These are phyloP conservation scores for Caerostris darwini DNA, from an alignment of 1,140 invertebrate genomes.

Conservation along the genomic window DNA sequence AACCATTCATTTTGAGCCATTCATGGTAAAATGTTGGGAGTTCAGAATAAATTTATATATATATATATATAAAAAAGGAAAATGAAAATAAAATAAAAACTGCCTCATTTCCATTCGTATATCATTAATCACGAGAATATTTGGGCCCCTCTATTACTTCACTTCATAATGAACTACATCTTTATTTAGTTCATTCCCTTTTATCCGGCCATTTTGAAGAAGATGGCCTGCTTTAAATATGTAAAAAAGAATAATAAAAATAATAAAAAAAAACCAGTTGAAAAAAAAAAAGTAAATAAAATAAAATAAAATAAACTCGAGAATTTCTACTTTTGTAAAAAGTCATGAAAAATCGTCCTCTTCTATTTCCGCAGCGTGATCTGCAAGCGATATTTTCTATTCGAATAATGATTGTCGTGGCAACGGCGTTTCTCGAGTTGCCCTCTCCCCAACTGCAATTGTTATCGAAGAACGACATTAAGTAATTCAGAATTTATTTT, in stretches of 20 bases:
- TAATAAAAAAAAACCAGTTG: neutral
- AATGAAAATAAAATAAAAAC: neutral
- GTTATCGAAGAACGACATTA: conserved; percentile 77
- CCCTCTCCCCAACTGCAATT: conserved; percentile 74
- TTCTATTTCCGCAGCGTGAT: conserved; percentile 72
- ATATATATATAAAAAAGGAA: neutral
- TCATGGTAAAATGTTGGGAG: conserved; percentile 45
- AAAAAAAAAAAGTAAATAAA: neutral
- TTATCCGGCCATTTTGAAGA: conserved; percentile 37
- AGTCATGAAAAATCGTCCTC: conserved; percentile 72
- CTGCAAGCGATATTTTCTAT: conserved; percentile 72
- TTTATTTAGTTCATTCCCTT: conserved; percentile 50
- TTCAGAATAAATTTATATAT: conserved; percentile 7
- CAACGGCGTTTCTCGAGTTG: conserved; percentile 70
- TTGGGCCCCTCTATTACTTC: conserved; percentile 57
- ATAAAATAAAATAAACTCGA: conserved; percentile 59
- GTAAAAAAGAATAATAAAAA: conserved; percentile 15
- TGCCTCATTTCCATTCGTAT: conserved; percentile 67
- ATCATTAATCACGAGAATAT: conserved; percentile 71
- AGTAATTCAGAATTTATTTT: conserved; percentile 76
- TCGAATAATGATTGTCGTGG: conserved; percentile 72
- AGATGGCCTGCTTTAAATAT: conserved; percentile 69
- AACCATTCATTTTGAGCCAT: conserved; percentile 56
- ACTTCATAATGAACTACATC: conserved; percentile 61
- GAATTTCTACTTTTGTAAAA: conserved; percentile 72